Evolutionary conservation across 2,797 vertebrate genomes (phyloP), one percentile per base, ranked within the genome.

Genomic region (Erpetoichthys calabaricus): DNA sequence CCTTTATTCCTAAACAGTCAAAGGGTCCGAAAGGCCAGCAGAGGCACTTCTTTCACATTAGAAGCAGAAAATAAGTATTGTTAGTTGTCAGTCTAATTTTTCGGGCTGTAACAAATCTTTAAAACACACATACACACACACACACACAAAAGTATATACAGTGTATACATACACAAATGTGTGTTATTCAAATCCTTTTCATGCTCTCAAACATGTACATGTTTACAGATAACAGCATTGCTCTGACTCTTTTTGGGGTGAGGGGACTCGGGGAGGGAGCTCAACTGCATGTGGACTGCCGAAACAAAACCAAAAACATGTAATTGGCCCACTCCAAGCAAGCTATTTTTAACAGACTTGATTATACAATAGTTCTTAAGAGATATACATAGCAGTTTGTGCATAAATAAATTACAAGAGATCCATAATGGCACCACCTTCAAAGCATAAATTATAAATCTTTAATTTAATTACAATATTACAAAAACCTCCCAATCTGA

Each of bases 371-470:
- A 25, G 25, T 25, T 25, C 25, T 25, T 25, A 25, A 25, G 25
- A 25, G 25, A 25, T 25, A 25, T 25, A 25, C 25, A 25, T 25
- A 25, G 25, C 25, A 25, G 25, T 25, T 25, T 25, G 25, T 58
- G 42, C 44, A 45, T 43, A 7, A 47, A 43, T 42, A 53, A 25
- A 2, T 25, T 25, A 25, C 25, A 25, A 10, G 44, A 58, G 53
- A n/a, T 45, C 50, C n/a, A 45, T 56, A 25, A 47, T 54, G 58
- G 54, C 62, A 55, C 47, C 67, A 59, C 44, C 59, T 41, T 56
- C 80, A 86, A 86, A 87, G 82, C 83, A 92, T 94, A 94, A 94
- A 89, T 95, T 91, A 94, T 89, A 91, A 89, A 78, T 91, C 91
- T 87, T 87, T 88, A 87, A 87, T 85, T 86, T 85, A 86, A 86